Percentiles rank a stretch among this genome's conserved stretches.
phyloP scores from a whole-genome alignment of 2,888 invertebrate genomes.

The Parochlus steinenii region DNA sequence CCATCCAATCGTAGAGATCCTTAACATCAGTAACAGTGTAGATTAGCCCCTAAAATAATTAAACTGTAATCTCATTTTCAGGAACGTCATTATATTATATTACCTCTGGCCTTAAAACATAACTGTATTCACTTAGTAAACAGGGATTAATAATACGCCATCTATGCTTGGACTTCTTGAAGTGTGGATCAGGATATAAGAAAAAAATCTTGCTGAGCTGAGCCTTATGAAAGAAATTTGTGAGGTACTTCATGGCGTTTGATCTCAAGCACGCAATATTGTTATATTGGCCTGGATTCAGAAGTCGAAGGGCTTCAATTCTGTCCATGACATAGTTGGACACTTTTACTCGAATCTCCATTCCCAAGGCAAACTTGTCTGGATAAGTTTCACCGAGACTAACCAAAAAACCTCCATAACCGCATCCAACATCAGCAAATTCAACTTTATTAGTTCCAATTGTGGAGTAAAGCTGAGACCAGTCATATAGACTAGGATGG shows the following conservation, averaged over 20 bases:
- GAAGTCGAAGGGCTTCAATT: conserved; percentile 67
- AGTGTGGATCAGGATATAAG: conserved; percentile 97
- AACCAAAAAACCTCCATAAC: conserved; percentile 88
- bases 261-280: conserved; percentile 91
- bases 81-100: conserved; percentile 18
- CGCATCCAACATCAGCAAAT: conserved; percentile 95
- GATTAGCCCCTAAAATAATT: conserved; percentile 53
- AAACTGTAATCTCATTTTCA: conserved; percentile 6
- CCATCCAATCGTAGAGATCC: conserved; percentile 96
- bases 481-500: conserved; percentile 51
- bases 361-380: conserved; percentile 71
- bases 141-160: conserved; percentile 95
- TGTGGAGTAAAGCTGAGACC: conserved; percentile 62
- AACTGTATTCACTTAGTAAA: conserved; percentile 92
- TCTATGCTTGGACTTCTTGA: conserved; percentile 96
- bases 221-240: conserved; percentile 89
- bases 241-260: conserved; percentile 99
- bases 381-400: conserved; percentile 87
- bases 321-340: conserved; percentile 95
- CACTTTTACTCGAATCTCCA: conserved; percentile 97
- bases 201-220: conserved; percentile 97
- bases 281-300: conserved; percentile 59
- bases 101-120: conserved; percentile 70
- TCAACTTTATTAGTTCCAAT: conserved; percentile 43
- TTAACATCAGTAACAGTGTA: conserved; percentile 97